These are phyloP conservation scores for Spodoptera frugiperda DNA, from an alignment of 1,140 invertebrate species.

Conservation along the genomic window DNA sequence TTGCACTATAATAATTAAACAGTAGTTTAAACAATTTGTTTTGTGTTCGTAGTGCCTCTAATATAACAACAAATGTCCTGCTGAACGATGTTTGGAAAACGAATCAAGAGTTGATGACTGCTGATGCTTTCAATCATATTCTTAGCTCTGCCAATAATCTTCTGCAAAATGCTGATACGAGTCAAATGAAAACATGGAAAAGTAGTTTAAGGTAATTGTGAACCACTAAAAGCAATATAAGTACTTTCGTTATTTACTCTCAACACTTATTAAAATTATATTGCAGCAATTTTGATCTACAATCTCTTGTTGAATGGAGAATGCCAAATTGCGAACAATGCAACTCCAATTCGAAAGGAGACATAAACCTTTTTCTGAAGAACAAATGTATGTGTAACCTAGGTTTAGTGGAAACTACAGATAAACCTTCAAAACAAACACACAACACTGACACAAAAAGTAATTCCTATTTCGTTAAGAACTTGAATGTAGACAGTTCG, in stretches of 20 bases:
- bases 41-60: conserved; percentile 62
- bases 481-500: conserved; percentile 50
- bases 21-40: conserved; percentile 3
- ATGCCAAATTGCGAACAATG: conserved; percentile 64
- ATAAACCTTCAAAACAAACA: conserved; percentile 25
- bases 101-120: conserved; percentile 57
- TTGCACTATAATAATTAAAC: background rate
- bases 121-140: conserved; percentile 54
- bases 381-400: conserved; percentile 66
- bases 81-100: conserved; percentile 63
- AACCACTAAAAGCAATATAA: no score
- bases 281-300: conserved; percentile 68
- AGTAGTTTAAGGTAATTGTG: conserved; percentile 61
- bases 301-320: conserved; percentile 64
- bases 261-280: background rate
- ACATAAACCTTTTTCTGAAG: conserved; percentile 58
- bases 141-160: conserved; percentile 55
- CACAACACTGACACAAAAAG: conserved; percentile 26
- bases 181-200: conserved; percentile 62
- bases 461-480: conserved; percentile 49
- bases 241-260: conserved; percentile 23
- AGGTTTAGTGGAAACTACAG: conserved; percentile 26
- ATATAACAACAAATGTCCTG: conserved; percentile 61
- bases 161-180: conserved; percentile 55
- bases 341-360: conserved; percentile 32